Base-by-base conservation (phyloP, 2,797 vertebrate species). In the Hyperoplus lanceolatus region DNA sequence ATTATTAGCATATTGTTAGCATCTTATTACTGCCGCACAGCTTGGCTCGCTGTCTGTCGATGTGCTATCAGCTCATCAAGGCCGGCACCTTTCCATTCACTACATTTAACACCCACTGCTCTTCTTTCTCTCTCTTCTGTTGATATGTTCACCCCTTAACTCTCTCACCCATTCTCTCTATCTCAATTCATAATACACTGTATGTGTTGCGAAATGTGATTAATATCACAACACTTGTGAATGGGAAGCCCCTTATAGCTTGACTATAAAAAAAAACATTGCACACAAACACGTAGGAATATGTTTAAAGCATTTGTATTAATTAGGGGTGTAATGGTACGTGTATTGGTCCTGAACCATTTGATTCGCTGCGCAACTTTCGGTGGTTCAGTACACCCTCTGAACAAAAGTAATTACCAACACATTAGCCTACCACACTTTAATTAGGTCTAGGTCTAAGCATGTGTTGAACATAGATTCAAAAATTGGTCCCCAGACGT, bases 1-100 rank as follows among this genome's bases (percentile, higher is more conserved):
- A 36, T 65, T n/a, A 90, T 92, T 90, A 91, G 74, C 88, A 94
- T 94, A 60, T 72, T 5, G 93, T 93, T 93, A 90, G 74, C 93
- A 95, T 94, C 43, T 77, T 81, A 90, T 93, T 93, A 86, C 70
- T 21, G 75, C 6, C 13, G 80, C 81, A 77, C 68, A 81, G 92
- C 91, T 87, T 85, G 84, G 83, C 80, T 85, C 18, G 57, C 84
- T 88, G 90, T 91, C 80, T 89, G 81, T 75, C 70, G 85, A 92
- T 80, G 81, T 83, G 87, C 79, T 87, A 89, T 93, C 88, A 70
- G 88, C 87, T 91, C 87, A 93, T 90, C 82, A 87, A 89, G 90
- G 87, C 83, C 75, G 73, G 76, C 83, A 85, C 87, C 68, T 82
- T 83, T 62, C 53, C 50, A 58, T 80, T 82, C 59, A 73, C 68